Base-by-base conservation (phyloP, 1,140 invertebrate genomes). In the Copidosoma floridanum region DNA sequence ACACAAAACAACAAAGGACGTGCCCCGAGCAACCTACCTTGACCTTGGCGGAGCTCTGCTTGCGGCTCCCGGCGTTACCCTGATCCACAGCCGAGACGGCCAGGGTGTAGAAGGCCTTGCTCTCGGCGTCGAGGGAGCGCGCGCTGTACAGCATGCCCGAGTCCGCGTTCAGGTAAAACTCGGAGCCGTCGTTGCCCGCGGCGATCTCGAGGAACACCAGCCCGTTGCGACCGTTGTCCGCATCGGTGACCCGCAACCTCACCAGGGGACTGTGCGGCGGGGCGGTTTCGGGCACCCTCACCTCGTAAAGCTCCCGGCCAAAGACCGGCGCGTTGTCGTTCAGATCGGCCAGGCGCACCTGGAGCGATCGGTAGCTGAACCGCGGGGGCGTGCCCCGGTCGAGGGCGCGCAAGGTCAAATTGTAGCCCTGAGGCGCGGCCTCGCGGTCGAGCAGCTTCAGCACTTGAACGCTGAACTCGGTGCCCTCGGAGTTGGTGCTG, bases 1-100 rank as follows among this genome's bases (percentile, higher is more conserved):
- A n/a, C n/a, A n/a, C n/a, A n/a, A n/a, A n/a, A n/a, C n/a, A n/a
- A n/a, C n/a, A n/a, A n/a, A n/a, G n/a, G n/a, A n/a, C n/a, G n/a
- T n/a, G n/a, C n/a, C n/a, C n/a, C n/a, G n/a, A n/a, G n/a, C n/a
- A n/a, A n/a, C n/a, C n/a, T 29, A 97, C 86, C 79, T 92, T 89
- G n/a, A 97, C 88, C 78, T 93, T 93, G 0, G 92, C 91, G 0
- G 93, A 93, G 0, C 90, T 93, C 72, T 93, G 91, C 66, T 92
- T 92, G 18, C 92, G 80, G 0, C 86, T 89, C 0, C 91, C 92
- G 2, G 86, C 85, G 68, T 92, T 92, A 0, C 91, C 93, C 71
- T 93, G 91, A 74, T 96, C 93, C 12, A 93, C 87, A 2, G 93
- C 94, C 1, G 92, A 92, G 1, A 98, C 91, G 0, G 93, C 95